A percentile compares a stretch with the other conserved stretches of the same genome.
Evolutionary conservation across 2,797 vertebrate species (phyloP).

Genomic region (Macrochelys suwanniensis): DNA sequence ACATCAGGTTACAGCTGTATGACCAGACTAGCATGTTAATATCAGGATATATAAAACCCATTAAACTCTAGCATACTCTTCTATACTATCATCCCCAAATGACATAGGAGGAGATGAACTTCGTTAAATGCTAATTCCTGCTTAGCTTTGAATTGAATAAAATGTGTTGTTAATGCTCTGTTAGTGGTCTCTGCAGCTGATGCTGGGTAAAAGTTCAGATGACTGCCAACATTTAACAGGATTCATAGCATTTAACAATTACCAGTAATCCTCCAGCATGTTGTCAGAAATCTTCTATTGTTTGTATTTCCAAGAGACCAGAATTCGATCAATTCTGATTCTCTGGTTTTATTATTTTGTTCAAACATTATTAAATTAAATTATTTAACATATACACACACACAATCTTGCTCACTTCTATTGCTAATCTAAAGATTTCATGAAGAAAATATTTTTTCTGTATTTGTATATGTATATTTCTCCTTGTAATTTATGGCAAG

Average conservation of each 20-base stretch:
- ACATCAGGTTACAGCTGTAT: neutral
- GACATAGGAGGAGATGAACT: neutral
- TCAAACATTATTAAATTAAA: neutral
- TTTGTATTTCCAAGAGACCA: conserved; percentile 1
- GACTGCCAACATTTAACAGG: neutral
- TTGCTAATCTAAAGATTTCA: conserved; percentile 51
- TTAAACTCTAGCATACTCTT: neutral
- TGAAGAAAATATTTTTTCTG: conserved; percentile 52
- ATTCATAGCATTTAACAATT: neutral
- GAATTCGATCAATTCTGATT: neutral
- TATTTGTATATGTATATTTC: neutral
- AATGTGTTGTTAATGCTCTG: neutral
- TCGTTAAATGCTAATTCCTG: neutral
- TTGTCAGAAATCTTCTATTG: neutral
- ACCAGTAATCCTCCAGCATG: neutral
- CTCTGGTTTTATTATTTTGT: conserved; percentile 34
- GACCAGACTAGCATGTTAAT: neutral
- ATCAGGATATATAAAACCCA: neutral
- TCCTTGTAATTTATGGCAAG: conserved; percentile 47
- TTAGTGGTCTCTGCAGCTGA: neutral
- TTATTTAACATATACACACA: neutral
- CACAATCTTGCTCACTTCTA: conserved; percentile 22
- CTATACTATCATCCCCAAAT: neutral
- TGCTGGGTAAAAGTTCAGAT: neutral
- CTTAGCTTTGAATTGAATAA: neutral